These are phyloP conservation scores for Conistra vaccinii DNA, from an alignment of 2,888 invertebrate genomes.

Conservation along the genomic window DNA sequence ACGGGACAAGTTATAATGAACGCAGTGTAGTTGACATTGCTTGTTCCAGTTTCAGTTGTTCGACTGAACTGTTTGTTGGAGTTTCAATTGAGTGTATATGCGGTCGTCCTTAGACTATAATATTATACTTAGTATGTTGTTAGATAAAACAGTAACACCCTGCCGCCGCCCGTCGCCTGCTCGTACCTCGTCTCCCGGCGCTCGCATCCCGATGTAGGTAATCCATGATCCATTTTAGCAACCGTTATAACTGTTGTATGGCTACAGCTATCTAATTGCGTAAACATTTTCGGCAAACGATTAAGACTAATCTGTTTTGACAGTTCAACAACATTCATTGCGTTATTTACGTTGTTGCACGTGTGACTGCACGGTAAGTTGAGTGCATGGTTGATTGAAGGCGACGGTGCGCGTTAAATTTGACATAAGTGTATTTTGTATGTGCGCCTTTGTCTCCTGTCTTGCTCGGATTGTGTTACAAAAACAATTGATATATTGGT, in stretches of 20 bases:
- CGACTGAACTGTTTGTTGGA: neutral
- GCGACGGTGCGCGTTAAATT: neutral
- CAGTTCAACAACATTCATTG: no score
- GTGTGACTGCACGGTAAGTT: no score
- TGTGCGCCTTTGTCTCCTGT: neutral
- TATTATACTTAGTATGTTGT: constrained; percentile 1
- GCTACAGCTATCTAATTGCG: no score
- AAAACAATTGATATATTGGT: no score
- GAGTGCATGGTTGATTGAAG: neutral
- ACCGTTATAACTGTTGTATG: neutral
- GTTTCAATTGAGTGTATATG: neutral
- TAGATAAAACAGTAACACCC: neutral
- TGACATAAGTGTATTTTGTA: neutral
- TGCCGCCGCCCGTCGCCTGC: neutral
- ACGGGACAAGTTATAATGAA: no score
- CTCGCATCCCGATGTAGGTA: neutral
- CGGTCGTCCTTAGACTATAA: neutral
- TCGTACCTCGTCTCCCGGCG: neutral
- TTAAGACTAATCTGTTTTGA: no score
- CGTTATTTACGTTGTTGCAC: no score
- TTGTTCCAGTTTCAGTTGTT: neutral
- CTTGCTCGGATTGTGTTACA: no score
- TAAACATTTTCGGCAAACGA: no score
- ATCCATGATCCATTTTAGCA: neutral
- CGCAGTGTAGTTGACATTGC: neutral